These are phyloP conservation scores for Calameuta idolon DNA, from an alignment of 2,888 invertebrate species.

Conservation along the genomic window DNA sequence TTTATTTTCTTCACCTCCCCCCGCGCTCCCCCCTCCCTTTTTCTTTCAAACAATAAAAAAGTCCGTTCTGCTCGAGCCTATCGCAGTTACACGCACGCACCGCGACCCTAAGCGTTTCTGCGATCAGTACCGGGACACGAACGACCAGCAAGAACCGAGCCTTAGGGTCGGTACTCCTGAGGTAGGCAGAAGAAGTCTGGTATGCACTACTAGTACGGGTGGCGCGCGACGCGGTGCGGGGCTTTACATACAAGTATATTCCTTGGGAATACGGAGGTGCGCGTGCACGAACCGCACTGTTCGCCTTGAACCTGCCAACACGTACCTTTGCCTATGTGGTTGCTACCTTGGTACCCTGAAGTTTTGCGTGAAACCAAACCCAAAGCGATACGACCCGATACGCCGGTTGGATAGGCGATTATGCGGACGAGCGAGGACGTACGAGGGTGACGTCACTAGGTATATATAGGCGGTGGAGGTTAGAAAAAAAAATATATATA, in stretches of 20 bases:
- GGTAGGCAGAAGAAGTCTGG: neutral
- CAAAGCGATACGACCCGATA: constrained; percentile 44
- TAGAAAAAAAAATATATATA: too few relatives aligned
- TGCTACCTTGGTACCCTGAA: constrained; percentile 5
- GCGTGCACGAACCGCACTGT: constrained; percentile 14
- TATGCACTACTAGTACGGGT: neutral
- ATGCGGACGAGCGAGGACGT: neutral
- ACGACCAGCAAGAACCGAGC: neutral
- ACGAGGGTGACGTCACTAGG: neutral
- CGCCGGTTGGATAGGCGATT: constrained; percentile 36
- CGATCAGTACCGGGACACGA: neutral
- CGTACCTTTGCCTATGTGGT: constrained; percentile 16
- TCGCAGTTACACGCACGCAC: neutral
- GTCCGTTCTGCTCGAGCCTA: neutral
- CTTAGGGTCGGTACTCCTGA: neutral
- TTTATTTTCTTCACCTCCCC: neutral
- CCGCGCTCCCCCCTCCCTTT: too few relatives aligned
- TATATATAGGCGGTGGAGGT: neutral
- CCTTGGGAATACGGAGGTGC: constrained; percentile 1
- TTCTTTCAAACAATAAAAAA: neutral
- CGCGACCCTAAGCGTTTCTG: neutral
- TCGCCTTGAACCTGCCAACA: constrained; percentile 46
- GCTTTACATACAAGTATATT: constrained; percentile 11
- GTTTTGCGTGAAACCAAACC: constrained; percentile 51
- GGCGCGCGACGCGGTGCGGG: constrained; percentile 14